Evolutionary conservation across 30 jellyfish, hydroid and myxozoan species (phyloP).

Genomic region (Aurelia sp.): DNA sequence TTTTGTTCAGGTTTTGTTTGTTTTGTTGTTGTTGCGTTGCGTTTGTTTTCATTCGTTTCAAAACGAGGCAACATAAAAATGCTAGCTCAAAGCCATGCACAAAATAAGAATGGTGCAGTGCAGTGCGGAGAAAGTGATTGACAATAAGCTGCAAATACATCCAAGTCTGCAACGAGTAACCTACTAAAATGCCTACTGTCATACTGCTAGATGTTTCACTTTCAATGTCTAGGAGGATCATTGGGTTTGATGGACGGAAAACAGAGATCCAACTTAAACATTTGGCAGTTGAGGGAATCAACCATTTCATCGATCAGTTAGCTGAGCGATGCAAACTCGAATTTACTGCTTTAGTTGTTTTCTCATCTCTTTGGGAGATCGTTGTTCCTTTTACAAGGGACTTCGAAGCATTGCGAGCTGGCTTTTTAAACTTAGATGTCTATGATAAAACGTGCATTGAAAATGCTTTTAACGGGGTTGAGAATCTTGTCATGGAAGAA

Average conservation of each 20-base stretch:
- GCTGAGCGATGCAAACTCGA: slow-evolving; percentile 79
- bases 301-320: slow-evolving; percentile 71
- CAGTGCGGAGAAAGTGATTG: too few species aligned
- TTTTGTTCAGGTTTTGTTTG: background rate
- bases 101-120: too few species aligned
- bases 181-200: slow-evolving; percentile 89
- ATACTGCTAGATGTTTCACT: slow-evolving; percentile 90
- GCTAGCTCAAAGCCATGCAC: too few species aligned
- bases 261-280: slow-evolving; percentile 55
- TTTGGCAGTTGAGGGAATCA: slow-evolving; percentile 74
- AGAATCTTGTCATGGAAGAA: slow-evolving; percentile 89
- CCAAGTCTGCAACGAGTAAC: too few species aligned
- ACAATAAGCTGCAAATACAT: too few species aligned
- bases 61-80: too few species aligned
- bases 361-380: slow-evolving; percentile 94
- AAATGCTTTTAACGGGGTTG: slow-evolving; percentile 91
- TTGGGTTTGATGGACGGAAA: slow-evolving; percentile 50
- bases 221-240: slow-evolving; percentile 84
- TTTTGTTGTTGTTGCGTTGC: background rate
- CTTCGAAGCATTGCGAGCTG: slow-evolving; percentile 67
- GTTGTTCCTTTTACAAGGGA: slow-evolving; percentile 96
- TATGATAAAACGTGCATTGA: slow-evolving; percentile 90
- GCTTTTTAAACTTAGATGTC: slow-evolving; percentile 62
- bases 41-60: background rate
- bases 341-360: slow-evolving; percentile 80